phyloP scores from a whole-genome alignment of 2,797 vertebrate genomes.

The Gymnopithys bicolor region DNA sequence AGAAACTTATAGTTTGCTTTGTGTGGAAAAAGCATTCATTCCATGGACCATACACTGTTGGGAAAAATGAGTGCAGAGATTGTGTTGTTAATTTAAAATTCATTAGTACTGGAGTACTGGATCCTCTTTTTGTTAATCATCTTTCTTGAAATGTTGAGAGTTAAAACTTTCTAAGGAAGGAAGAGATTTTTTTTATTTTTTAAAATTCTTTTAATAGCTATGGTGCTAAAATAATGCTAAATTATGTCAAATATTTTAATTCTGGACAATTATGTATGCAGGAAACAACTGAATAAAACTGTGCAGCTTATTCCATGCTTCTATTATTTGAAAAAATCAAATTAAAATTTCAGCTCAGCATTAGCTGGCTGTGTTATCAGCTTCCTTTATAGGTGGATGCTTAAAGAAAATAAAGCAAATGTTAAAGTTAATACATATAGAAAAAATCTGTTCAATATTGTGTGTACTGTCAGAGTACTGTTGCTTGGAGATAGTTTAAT shows the following conservation, averaged over 20 bases:
- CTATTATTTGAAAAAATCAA: neutral
- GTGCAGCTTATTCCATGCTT: neutral
- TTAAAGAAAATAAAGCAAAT: neutral
- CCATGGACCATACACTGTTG: neutral
- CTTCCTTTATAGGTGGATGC: neutral
- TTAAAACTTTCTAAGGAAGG: neutral
- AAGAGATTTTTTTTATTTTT: neutral
- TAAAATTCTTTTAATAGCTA: neutral
- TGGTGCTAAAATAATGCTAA: neutral
- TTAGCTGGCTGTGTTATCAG: neutral
- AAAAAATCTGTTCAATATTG: neutral
- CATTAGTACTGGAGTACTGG: neutral
- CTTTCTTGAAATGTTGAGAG: neutral
- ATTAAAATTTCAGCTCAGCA: neutral
- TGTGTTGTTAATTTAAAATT: neutral
- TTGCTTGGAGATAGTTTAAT: neutral
- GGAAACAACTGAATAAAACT: neutral
- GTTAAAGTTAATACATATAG: neutral
- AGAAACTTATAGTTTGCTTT: slow-evolving; percentile 53
- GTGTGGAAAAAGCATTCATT: slow-evolving; percentile 22
- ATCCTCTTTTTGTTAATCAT: neutral
- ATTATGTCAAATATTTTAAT: neutral
- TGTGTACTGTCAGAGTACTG: neutral
- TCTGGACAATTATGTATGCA: neutral
- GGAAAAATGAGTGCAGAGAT: neutral